Percentiles rank a stretch among this genome's conserved stretches.
Evolutionary conservation across 2,888 invertebrate genomes (phyloP).

Genomic region (Molanna angustata): DNA sequence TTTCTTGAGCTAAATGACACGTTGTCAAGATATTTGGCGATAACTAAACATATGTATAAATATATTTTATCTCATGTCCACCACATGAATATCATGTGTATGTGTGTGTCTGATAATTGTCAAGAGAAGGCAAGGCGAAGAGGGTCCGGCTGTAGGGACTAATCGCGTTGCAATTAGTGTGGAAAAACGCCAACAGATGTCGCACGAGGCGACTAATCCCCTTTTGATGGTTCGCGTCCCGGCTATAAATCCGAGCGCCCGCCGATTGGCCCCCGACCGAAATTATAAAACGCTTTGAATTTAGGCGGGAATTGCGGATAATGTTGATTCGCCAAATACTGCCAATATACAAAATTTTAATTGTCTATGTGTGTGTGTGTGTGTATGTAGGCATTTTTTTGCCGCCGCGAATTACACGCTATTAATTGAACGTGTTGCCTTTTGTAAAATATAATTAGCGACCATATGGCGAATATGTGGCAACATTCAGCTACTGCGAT

Average conservation of each 20-base stretch:
- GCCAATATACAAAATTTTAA: neutral
- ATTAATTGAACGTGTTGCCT: no score
- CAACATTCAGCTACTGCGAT: no score
- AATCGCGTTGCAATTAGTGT: slow-evolving; percentile 29
- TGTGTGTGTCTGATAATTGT: neutral
- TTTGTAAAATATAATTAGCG: no score
- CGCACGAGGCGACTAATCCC: slow-evolving; percentile 27
- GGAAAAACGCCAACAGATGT: slow-evolving; percentile 31
- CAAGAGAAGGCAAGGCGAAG: no score
- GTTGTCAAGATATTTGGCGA: no score
- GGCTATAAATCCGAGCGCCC: slow-evolving; percentile 29
- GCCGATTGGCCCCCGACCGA: slow-evolving; percentile 22
- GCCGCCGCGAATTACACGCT: no score
- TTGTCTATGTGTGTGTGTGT: no score
- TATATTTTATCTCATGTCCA: no score
- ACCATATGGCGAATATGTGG: no score
- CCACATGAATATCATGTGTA: neutral
- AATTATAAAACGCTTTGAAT: slow-evolving; percentile 29
- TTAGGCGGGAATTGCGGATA: slow-evolving; percentile 7
- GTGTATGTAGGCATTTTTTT: no score
- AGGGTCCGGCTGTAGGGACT: neutral
- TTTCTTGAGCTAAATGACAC: no score
- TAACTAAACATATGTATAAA: no score
- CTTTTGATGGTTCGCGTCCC: slow-evolving; percentile 32
- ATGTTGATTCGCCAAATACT: slow-evolving; percentile 8